Conservation (phyloP, 2,888 invertebrate genomes). For the Leptopilina drosophilae region DNA sequence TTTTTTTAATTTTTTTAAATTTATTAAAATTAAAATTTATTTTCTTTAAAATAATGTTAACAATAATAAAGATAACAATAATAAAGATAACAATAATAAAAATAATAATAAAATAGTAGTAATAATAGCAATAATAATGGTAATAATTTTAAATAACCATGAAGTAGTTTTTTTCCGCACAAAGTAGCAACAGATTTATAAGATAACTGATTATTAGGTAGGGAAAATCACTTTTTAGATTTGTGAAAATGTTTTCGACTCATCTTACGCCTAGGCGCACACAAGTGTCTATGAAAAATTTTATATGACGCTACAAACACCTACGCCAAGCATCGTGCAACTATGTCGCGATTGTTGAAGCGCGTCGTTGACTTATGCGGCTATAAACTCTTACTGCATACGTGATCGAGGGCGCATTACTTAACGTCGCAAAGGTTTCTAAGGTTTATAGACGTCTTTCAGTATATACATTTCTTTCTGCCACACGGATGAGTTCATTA, state of each 20-base stretch:
- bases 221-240: not conserved
- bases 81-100: too few relatives aligned
- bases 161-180: too few relatives aligned
- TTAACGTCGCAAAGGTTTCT: constrained; percentile 58
- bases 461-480: not conserved
- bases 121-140: too few relatives aligned
- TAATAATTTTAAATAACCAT: too few relatives aligned
- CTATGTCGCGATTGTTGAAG: constrained; percentile 47
- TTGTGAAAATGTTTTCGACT: not conserved
- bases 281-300: constrained; percentile 7
- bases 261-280: not conserved
- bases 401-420: constrained; percentile 71
- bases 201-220: too few relatives aligned
- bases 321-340: constrained; percentile 43
- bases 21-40: too few relatives aligned
- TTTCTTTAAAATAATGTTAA: too few relatives aligned
- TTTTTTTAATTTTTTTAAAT: too few relatives aligned
- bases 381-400: constrained; percentile 60
- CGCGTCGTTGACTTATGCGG: constrained; percentile 51
- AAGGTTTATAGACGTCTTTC: not conserved
- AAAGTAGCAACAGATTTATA: too few relatives aligned
- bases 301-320: constrained; percentile 17
- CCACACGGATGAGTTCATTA: not conserved
- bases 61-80: too few relatives aligned
- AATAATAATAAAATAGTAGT: too few relatives aligned